Evolutionary conservation across 2,888 invertebrate genomes (phyloP).

Genomic region (Sussaba pulchella): DNA sequence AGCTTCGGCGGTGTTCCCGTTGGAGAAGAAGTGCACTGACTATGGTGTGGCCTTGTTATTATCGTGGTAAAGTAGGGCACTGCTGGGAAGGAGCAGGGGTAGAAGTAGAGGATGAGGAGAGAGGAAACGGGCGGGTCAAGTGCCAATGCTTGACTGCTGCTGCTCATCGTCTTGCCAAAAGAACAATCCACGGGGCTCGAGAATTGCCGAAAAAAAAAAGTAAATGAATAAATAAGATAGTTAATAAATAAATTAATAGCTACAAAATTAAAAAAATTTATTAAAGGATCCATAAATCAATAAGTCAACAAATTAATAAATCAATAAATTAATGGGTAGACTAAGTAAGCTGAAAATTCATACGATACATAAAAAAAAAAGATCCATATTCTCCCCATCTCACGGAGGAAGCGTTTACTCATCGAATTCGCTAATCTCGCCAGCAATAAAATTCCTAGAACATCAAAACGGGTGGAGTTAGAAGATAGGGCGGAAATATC

Average conservation of each 20-base stretch:
- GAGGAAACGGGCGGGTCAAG: not conserved
- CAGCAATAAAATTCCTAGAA: conserved; percentile 8
- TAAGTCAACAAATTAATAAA: too few species aligned
- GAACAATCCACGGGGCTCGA: conserved; percentile 12
- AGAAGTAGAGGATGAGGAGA: not conserved
- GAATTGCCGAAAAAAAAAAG: conserved; percentile 20
- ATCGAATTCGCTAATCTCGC: conserved; percentile 23
- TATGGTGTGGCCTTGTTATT: conserved; percentile 27
- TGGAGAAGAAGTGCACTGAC: not conserved
- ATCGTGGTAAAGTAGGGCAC: conserved; percentile 55
- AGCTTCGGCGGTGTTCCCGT: not conserved
- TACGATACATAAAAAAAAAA: too few species aligned
- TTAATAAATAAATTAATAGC: too few species aligned
- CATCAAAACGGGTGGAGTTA: not conserved
- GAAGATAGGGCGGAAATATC: not conserved
- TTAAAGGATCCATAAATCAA: too few species aligned
- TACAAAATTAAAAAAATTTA: too few species aligned
- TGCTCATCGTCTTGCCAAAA: conserved; percentile 22
- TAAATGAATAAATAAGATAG: not conserved
- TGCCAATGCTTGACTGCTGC: conserved; percentile 21
- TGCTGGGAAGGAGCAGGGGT: conserved; percentile 6
- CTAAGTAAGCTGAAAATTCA: too few species aligned
- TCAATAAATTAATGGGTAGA: too few species aligned
- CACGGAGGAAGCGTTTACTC: not conserved
- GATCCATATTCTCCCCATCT: not conserved